phyloP scores from a whole-genome alignment of 2,113 vertebrate species.

The Geococcyx californianus region DNA sequence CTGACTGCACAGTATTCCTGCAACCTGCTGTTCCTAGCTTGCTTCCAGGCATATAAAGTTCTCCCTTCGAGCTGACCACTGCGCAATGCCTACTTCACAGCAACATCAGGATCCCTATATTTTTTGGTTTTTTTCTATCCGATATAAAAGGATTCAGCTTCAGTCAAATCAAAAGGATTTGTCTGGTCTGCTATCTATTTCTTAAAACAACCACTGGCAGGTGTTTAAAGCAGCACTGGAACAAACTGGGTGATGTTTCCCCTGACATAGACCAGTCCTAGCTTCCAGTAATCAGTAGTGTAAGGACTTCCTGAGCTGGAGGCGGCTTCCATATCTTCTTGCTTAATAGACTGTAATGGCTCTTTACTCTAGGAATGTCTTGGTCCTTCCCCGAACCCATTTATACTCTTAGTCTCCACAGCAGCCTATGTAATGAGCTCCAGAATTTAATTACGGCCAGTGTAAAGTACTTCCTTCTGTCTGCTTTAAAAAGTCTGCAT shows the following conservation, averaged over 20 bases:
- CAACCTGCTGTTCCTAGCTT: neutral
- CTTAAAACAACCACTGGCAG: neutral
- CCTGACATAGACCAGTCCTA: conserved; percentile 14
- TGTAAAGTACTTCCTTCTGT: conserved; percentile 50
- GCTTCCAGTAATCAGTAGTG: conserved; percentile 50
- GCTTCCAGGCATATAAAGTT: neutral
- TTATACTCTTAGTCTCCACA: conserved; percentile 35
- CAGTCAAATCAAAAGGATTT: neutral
- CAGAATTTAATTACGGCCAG: conserved; percentile 31
- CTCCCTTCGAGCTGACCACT: neutral
- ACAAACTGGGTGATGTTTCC: neutral
- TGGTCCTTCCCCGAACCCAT: conserved; percentile 38
- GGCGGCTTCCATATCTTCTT: conserved; percentile 24
- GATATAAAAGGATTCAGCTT: neutral
- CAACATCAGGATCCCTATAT: neutral
- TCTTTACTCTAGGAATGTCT: conserved; percentile 58
- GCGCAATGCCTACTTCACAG: neutral
- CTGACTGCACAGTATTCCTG: neutral
- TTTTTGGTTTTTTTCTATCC: neutral
- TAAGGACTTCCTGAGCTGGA: conserved; percentile 53
- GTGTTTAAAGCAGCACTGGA: neutral
- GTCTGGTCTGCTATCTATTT: neutral
- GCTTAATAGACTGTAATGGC: conserved; percentile 33
- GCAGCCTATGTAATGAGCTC: conserved; percentile 2
- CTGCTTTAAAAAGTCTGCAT: conserved; percentile 33